Percentiles rank a stretch among this genome's conserved stretches.
phyloP scores from a whole-genome alignment of 2,888 invertebrate genomes.

The Cetonia aurata region DNA sequence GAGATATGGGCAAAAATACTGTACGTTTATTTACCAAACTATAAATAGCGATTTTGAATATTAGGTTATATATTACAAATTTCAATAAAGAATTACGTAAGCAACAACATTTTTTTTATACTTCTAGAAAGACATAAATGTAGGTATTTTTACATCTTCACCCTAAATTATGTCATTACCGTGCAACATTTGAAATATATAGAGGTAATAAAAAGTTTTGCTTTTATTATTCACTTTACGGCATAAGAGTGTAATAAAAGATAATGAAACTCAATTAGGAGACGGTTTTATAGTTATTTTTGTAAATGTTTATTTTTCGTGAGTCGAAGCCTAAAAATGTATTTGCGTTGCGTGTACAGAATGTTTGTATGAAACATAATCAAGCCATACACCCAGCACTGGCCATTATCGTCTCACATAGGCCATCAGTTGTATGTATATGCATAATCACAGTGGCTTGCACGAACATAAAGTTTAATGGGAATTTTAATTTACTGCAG shows the following conservation, averaged over 20 bases:
- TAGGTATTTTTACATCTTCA: conserved; percentile 13
- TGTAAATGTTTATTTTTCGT: conserved; percentile 27
- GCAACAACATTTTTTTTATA: not conserved
- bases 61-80: too few species aligned
- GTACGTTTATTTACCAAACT: too few species aligned
- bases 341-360: conserved; percentile 6
- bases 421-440: too few species aligned
- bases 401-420: too few species aligned
- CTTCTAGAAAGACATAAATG: conserved; percentile 3
- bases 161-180: conserved; percentile 19
- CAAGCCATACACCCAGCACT: too few species aligned
- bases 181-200: conserved; percentile 24
- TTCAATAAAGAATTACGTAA: not conserved
- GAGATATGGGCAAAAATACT: too few species aligned
- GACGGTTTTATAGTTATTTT: conserved; percentile 32
- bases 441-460: too few species aligned
- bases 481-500: too few species aligned
- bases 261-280: conserved; percentile 35
- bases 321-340: conserved; percentile 13
- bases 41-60: too few species aligned
- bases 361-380: not conserved
- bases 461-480: too few species aligned
- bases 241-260: conserved; percentile 31
- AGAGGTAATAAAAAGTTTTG: conserved; percentile 24
- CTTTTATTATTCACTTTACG: conserved; percentile 31